phyloP scores from a whole-genome alignment of 1,140 invertebrate species.

The Megalonaias nervosa region DNA sequence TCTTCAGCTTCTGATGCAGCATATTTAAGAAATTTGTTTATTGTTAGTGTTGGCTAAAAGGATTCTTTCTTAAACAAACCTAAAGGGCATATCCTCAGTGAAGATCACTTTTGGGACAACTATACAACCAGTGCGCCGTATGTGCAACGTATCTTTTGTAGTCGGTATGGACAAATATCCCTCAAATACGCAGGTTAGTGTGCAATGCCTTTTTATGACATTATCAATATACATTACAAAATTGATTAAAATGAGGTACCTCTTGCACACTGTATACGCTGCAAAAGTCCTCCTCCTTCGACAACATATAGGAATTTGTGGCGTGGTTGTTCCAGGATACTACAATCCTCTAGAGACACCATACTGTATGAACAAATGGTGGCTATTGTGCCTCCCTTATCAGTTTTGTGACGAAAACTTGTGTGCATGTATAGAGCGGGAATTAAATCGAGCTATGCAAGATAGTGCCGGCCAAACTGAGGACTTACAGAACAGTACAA shows the following conservation, averaged over 20 bases:
- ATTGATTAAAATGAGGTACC: background rate
- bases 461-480: too few relatives aligned
- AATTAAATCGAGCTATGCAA: too few relatives aligned
- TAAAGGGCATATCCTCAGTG: background rate
- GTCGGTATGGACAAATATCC: too few relatives aligned
- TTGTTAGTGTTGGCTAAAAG: background rate
- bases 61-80: background rate
- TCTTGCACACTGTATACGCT: background rate
- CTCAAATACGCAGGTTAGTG: too few relatives aligned
- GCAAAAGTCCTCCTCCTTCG: slow-evolving; percentile 7
- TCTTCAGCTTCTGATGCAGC: background rate
- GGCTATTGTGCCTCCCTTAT: too few relatives aligned
- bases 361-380: too few relatives aligned
- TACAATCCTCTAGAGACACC: too few relatives aligned
- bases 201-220: background rate
- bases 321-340: too few relatives aligned
- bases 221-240: background rate
- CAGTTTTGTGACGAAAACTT: too few relatives aligned
- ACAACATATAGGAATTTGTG: background rate
- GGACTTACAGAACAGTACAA: too few relatives aligned
- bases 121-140: background rate
- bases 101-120: background rate
- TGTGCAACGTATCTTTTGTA: background rate
- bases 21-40: background rate
- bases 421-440: too few relatives aligned